phyloP scores from a whole-genome alignment of 2,113 vertebrate genomes.

The Amazona vittata region DNA sequence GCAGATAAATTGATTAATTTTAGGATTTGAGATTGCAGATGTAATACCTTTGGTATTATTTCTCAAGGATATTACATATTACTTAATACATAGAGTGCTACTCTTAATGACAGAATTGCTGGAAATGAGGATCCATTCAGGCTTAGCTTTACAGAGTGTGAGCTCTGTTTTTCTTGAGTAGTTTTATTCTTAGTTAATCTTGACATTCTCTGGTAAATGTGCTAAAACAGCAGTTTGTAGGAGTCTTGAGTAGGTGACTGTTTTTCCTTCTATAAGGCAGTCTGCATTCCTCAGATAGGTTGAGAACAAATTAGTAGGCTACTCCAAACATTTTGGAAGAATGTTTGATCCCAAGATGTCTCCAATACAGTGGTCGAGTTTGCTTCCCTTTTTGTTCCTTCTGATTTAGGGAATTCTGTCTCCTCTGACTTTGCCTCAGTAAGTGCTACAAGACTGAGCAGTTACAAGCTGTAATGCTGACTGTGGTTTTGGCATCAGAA shows the following conservation, averaged over 20 bases:
- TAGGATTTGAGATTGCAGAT: neutral
- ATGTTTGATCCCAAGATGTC: neutral
- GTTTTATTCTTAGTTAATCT: constrained; percentile 61
- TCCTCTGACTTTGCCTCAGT: neutral
- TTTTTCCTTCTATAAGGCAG: constrained; percentile 49
- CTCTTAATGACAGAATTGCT: neutral
- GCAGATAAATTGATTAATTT: neutral
- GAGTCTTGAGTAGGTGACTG: constrained; percentile 64
- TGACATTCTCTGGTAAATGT: constrained; percentile 37
- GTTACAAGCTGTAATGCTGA: neutral
- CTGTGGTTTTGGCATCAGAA: neutral
- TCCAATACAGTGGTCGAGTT: neutral
- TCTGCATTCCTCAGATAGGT: constrained; percentile 42
- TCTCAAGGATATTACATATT: neutral
- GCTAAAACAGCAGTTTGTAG: constrained; percentile 60
- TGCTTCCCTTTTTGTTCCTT: neutral
- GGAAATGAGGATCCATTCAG: neutral
- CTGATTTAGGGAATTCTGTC: neutral
- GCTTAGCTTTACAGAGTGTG: neutral
- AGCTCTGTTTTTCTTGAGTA: constrained; percentile 29
- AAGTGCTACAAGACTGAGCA: neutral
- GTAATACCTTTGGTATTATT: neutral
- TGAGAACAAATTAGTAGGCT: constrained; percentile 33
- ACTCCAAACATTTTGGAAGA: constrained; percentile 3
- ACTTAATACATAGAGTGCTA: neutral